A percentile compares a stretch with the other conserved stretches of the same genome.
phyloP scores from a whole-genome alignment of 2,888 invertebrate species.

The Chalcosyrphus nemorum region DNA sequence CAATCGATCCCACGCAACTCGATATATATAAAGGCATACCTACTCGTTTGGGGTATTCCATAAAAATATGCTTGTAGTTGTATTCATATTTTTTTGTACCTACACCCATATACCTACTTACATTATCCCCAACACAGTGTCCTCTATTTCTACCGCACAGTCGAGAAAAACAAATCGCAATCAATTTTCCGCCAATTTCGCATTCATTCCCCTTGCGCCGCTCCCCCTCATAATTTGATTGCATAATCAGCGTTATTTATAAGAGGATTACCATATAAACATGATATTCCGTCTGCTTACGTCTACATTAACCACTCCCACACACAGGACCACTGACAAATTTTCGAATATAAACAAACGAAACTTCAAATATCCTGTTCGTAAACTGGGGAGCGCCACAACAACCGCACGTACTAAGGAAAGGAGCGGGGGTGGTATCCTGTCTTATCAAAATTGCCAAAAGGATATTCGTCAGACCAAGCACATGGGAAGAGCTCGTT shows the following conservation, averaged over 20 bases:
- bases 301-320: constrained; percentile 37
- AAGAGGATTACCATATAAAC: constrained; percentile 64
- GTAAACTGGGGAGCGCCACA: background rate
- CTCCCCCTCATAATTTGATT: constrained; percentile 57
- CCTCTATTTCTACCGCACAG: background rate
- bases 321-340: background rate
- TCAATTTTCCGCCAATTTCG: constrained; percentile 46
- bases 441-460: constrained; percentile 7
- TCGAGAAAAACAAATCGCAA: constrained; percentile 15
- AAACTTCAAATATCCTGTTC: constrained; percentile 10
- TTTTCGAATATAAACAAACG: constrained; percentile 24
- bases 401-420: background rate
- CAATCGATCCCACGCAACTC: too few relatives aligned
- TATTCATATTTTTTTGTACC: too few relatives aligned
- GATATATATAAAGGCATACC: too few relatives aligned
- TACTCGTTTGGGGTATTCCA: too few relatives aligned
- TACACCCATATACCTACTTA: too few relatives aligned
- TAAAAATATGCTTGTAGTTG: too few relatives aligned
- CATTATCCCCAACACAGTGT: too few relatives aligned
- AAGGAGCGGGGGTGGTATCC: background rate
- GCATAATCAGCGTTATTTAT: constrained; percentile 68
- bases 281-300: constrained; percentile 52
- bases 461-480: constrained; percentile 1
- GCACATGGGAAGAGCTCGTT: background rate
- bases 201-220: constrained; percentile 13